Base-by-base conservation (phyloP, 2,888 invertebrate genomes). In the Orthonevra nobilis region DNA sequence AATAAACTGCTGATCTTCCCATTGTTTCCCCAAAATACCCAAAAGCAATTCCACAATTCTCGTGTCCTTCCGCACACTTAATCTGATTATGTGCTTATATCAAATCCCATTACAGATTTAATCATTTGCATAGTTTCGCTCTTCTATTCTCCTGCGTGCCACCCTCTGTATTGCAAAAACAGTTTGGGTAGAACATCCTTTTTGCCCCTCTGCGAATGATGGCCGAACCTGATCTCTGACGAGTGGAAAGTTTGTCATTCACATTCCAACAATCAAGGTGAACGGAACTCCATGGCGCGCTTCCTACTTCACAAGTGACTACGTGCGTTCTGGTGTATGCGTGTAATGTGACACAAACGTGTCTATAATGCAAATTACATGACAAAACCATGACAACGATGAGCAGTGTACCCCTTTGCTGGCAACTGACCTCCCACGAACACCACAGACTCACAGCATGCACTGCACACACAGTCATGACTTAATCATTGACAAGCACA, bases 341-440 rank as follows among this genome's bases (percentile, higher is more conserved):
- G 64, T 77, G 64, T 72, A 64, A 70, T 58, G 70, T 58, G 63
- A 64, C 63, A 70, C 58, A 70, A 72, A 77, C 77, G 77, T 77
- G 77, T 72, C 70, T 66, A 77, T 77, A 77, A 72, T 77, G 70
- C 64, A 77, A 77, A 77, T 77, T 64, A 77, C 64, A 70, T 66
- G 72, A 70, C 77, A 70, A 54, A 72, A 58, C 32, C 46, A 54
- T 26, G 58, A 64, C 28, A 32, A 63, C 32, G 42, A 64, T 19
- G 34, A 38, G 28, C 32, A 54, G 23, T 3, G 46, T 23, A 30
- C 30, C n/a, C 46, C 14, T 40, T 10, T 20, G 30, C 56, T 30
- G 3, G 2, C n/a, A 3, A 23, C 17, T 56, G 10, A 20, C 30
- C 19, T 40, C 32, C 77, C 58, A 38, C 42, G 44, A 36, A 77